Evolutionary conservation across 2,113 vertebrate genomes (phyloP).

Genomic region (Melanotaenia duboulayi): DNA sequence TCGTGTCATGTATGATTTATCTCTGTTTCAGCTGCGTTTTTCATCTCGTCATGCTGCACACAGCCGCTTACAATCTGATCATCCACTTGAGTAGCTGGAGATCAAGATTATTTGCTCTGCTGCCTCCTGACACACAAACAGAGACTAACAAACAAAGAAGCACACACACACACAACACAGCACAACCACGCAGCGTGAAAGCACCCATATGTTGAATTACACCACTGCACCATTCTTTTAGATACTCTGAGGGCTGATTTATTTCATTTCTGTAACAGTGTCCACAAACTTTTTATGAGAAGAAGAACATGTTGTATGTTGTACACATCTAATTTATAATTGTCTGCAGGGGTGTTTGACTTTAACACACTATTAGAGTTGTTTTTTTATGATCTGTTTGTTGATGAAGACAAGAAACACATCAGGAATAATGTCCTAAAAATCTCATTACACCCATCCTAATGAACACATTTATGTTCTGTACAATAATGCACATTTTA

Average conservation of each 20-base stretch:
- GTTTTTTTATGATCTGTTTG: not conserved
- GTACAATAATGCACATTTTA: too few species aligned
- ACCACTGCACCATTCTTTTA: not conserved
- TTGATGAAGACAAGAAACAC: not conserved
- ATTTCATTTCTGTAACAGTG: not conserved
- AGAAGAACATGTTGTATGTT: not conserved
- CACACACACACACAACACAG: constrained; percentile 20
- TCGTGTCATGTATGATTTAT: constrained; percentile 21
- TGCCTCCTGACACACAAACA: constrained; percentile 42
- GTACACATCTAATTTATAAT: not conserved
- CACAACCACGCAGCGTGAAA: constrained; percentile 22
- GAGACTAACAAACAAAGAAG: constrained; percentile 2
- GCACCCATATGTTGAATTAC: constrained; percentile 42
- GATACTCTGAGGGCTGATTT: not conserved
- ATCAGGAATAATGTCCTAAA: too few species aligned
- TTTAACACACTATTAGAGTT: not conserved
- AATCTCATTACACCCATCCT: too few species aligned
- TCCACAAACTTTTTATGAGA: not conserved
- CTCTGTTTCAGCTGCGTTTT: not conserved
- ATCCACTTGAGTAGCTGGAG: constrained; percentile 20
- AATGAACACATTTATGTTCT: too few species aligned
- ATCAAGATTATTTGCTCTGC: constrained; percentile 41
- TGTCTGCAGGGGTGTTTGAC: too few species aligned
- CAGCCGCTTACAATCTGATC: constrained; percentile 45
- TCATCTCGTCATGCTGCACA: constrained; percentile 5